Evolutionary conservation across 2,113 vertebrate species (phyloP).

Genomic region (Trinectes maculatus): DNA sequence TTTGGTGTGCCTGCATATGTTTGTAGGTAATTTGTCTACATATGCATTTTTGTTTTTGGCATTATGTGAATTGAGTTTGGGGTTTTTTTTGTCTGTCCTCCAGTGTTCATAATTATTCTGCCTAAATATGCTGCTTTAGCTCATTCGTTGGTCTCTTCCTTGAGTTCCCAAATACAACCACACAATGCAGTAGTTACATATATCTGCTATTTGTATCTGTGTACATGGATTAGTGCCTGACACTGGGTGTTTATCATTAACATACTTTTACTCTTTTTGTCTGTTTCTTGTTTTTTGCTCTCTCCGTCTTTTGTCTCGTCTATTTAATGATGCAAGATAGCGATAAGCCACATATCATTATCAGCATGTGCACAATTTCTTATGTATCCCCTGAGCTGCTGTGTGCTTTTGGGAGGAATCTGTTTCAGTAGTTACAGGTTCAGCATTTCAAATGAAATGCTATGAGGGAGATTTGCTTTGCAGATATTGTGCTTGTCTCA

Average conservation of each 20-base stretch:
- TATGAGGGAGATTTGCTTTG: no score
- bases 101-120: conserved; percentile 10
- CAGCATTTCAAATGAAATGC: no score
- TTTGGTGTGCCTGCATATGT: conserved; percentile 1
- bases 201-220: background rate
- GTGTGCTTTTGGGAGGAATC: no score
- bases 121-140: background rate
- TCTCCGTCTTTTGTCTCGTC: background rate
- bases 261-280: background rate
- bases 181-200: background rate
- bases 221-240: no score
- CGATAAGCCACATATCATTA: background rate
- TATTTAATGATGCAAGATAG: background rate
- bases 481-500: no score
- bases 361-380: no score
- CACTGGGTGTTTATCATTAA: no score
- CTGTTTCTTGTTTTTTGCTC: background rate
- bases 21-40: conserved; percentile 44
- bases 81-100: conserved; percentile 5
- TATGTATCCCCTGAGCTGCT: no score
- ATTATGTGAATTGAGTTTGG: conserved; percentile 33
- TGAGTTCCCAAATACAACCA: background rate
- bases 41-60: conserved; percentile 24
- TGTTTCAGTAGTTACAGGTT: background rate
- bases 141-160: background rate